Evolutionary conservation across 2,888 invertebrate genomes (phyloP), one percentile per base, ranked within the genome.

Genomic region (Philopedon plagiatum): DNA sequence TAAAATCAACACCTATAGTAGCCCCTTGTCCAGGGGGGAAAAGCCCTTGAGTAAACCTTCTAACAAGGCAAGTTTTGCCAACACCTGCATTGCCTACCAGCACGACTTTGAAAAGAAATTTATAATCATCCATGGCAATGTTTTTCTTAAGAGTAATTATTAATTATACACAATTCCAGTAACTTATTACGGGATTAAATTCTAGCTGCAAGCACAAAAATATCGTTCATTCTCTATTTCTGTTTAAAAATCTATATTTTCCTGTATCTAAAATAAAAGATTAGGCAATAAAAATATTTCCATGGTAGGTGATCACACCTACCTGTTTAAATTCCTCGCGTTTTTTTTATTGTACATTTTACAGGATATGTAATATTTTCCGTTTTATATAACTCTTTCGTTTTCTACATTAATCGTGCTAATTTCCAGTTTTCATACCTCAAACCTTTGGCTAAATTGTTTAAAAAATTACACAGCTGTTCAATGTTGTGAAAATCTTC

Each of bases 1-100:
- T 98, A 86, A 99, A 99, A 89, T 99, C 99, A 23, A 99, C 98
- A 68, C 98, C 98, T 81, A 99, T 99, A 2, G 98, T 99, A 67
- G 98, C 98, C 78, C 98, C 98, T 87, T 99, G 98, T 11, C 98
- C 98, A 32, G 98, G 98, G 61, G 98, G 98, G 87, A 99, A 99
- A 57, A 98, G 87, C 1, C 98, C 98, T 90, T 99, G 98, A 41
- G 98, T 99, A 85, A 99, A 99, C 81, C 98, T 90, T 76, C 98
- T 89, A 69, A 99, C 98, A 66, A 99, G 90, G 87, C 98, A 98
- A 62, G 98, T 99, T 87, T 99, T 99, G 19, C 99, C 98, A 76
- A 99, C 98, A 67, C 98, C 98, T 77, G 98, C 98, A 88, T 98
- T 98, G 61, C 98, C 98, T 78, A 99, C 97, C 76, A 99, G 89